phyloP scores from a whole-genome alignment of 1,140 invertebrate genomes.

The Pogonomyrmex californicus region DNA sequence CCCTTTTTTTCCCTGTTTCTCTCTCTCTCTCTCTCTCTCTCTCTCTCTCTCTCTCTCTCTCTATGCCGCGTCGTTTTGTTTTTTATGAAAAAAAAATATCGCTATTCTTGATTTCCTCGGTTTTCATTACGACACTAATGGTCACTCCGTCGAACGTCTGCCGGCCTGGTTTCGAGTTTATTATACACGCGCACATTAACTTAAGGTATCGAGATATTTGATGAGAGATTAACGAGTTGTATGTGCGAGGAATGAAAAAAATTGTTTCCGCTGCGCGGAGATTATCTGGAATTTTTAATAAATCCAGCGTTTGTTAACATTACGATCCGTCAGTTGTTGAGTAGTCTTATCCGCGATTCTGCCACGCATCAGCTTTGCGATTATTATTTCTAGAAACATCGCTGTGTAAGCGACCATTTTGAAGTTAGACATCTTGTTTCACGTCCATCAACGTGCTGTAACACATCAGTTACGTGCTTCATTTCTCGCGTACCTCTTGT shows the following conservation, averaged over 20 bases:
- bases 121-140: conserved; percentile 5
- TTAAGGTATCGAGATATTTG: neutral
- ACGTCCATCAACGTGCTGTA: neutral
- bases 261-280: neutral
- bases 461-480: neutral
- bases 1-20: neutral
- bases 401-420: neutral
- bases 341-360: neutral
- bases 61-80: neutral
- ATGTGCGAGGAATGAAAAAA: neutral
- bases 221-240: neutral
- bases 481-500: neutral
- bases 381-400: conserved; percentile 37
- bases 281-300: conserved; percentile 27
- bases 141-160: neutral
- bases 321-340: neutral
- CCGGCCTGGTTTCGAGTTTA: neutral
- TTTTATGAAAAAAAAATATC: neutral
- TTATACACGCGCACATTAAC: neutral
- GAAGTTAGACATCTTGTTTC: neutral
- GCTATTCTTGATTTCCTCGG: neutral
- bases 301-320: neutral
- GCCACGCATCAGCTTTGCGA: neutral
- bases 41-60: neutral
- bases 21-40: neutral